Evolutionary conservation across 2,113 vertebrate species (phyloP), one percentile per base, ranked within the genome.

Genomic region (Osmerus eperlanus): DNA sequence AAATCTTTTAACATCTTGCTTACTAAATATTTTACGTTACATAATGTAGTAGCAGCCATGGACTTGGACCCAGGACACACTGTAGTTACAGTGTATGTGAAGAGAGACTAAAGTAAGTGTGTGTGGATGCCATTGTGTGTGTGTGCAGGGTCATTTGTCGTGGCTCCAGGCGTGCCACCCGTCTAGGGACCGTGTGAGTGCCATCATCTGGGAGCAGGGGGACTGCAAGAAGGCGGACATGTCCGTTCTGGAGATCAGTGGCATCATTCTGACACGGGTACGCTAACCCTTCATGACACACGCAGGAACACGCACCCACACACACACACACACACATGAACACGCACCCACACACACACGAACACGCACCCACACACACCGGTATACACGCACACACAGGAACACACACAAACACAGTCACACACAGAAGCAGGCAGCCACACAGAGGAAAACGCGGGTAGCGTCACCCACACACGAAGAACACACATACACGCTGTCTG

Each of bases 211-310:
- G 97, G 97, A 98, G 82, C 94, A 95, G 75, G 95, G 90, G n/a
- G 97, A 99, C 61, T 99, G 96, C 77, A 98, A 98, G 89, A 99
- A 99, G 87, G 93, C 92, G 65, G 97, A 99, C 65, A 96, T 99
- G 95, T 99, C 97, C 0, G 96, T 98, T 23, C 63, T 99, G 90
- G 97, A 99, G 85, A 99, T 99, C 87, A 99, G 96, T 18, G 96
- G 96, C 41, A 93, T 99, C 84, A 98, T 99, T 87, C 95, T 99
- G 89, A 96, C 93, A 83, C 92, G 93, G 94, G 97, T 99, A 91
- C 84, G 8, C 41, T 47, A 9, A 87, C 70, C n/a, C 51, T 36
- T 54, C 18, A 23, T 29, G 8, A 23, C 23, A 1, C 25, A 21
- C 25, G 65, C 62, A 47, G 36, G 5, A 0, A 47, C 41, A 47